phyloP scores from a whole-genome alignment of 2,113 vertebrate species.

The Ranitomeya imitator region DNA sequence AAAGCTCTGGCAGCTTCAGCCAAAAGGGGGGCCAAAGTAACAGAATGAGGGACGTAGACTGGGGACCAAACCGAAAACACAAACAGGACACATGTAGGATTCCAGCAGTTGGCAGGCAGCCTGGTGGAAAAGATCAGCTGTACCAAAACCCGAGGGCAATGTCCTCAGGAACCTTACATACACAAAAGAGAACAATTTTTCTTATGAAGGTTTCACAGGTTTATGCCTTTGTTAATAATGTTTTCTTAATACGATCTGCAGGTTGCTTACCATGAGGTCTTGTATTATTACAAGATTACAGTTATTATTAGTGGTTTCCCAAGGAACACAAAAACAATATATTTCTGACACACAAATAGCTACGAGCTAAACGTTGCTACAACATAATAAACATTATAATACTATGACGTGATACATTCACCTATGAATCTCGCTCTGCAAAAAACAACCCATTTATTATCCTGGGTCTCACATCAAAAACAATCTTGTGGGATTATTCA shows the following conservation, averaged over 20 bases:
- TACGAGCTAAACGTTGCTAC: neutral
- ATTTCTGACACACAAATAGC: neutral
- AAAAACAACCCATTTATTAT: neutral
- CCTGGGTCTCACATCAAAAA: slow-evolving; percentile 9
- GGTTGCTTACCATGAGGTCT: neutral
- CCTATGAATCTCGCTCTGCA: neutral
- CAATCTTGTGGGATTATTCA: slow-evolving; percentile 42
- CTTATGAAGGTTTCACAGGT: neutral
- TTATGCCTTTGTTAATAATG: neutral
- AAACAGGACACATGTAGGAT: neutral
- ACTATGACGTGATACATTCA: neutral
- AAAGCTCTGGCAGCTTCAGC: neutral
- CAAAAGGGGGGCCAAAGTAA: neutral
- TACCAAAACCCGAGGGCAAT: neutral
- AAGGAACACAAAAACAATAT: neutral
- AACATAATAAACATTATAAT: neutral
- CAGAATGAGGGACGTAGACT: neutral
- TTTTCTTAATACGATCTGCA: neutral
- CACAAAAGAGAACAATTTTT: neutral
- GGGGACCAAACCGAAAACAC: neutral
- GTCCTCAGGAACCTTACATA: neutral
- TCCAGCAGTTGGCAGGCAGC: neutral
- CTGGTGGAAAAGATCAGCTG: neutral
- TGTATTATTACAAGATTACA: neutral
- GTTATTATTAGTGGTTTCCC: neutral